Evolutionary conservation across 2,888 invertebrate species (phyloP).

Genomic region (Heliconius ismenius): DNA sequence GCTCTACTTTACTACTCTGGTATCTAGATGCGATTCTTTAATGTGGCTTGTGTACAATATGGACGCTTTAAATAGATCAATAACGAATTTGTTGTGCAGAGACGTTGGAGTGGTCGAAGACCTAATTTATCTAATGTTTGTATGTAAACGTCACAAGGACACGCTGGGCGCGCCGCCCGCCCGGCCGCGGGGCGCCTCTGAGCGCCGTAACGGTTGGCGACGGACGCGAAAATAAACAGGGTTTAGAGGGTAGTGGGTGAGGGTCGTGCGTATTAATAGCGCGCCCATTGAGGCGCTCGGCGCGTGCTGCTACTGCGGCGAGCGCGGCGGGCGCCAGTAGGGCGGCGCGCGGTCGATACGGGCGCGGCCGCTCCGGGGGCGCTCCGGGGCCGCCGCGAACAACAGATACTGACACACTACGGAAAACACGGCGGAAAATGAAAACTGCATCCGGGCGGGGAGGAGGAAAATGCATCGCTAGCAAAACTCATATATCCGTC

Average conservation of each 20-base stretch:
- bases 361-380: slow-evolving; percentile 42
- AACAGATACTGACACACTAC: not conserved
- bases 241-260: slow-evolving; percentile 70
- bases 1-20: not conserved
- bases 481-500: not conserved
- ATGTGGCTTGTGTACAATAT: not conserved
- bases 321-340: slow-evolving; percentile 40
- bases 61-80: not conserved
- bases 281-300: slow-evolving; percentile 57
- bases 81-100: not conserved
- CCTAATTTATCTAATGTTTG: slow-evolving; percentile 11
- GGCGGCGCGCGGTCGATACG: slow-evolving; percentile 43
- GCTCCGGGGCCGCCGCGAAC: slow-evolving; percentile 30
- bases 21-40: not conserved
- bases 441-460: not conserved
- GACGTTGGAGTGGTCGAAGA: slow-evolving; percentile 22
- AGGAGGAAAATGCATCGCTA: not conserved
- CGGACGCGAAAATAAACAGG: slow-evolving; percentile 50
- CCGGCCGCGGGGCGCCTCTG: not conserved
- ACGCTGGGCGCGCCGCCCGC: slow-evolving; percentile 14
- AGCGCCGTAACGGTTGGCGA: slow-evolving; percentile 28
- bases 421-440: not conserved
- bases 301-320: slow-evolving; percentile 43
- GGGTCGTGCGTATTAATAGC: slow-evolving; percentile 70
- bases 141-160: slow-evolving; percentile 17